Conservation (phyloP, 2,888 invertebrate species). For the Drosophila nigritarsus region DNA sequence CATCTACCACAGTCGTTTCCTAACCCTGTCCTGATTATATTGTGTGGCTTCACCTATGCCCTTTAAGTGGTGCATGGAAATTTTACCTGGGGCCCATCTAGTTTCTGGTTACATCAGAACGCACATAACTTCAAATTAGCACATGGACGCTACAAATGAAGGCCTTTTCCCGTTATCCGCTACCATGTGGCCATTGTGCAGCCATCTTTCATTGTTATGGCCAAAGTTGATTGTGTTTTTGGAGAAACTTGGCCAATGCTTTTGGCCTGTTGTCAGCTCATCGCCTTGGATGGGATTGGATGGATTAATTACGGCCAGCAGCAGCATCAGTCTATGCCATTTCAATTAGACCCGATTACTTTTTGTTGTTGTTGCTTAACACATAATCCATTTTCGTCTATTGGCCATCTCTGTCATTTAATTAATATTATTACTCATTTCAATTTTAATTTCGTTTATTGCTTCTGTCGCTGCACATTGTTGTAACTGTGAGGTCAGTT, state of each 20-base stretch:
- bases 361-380: background rate
- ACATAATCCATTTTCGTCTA: slow-evolving; percentile 10
- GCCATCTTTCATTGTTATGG: slow-evolving; percentile 53
- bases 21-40: background rate
- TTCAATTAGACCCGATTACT: slow-evolving; percentile 25
- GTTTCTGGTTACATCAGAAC: slow-evolving; percentile 65
- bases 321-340: slow-evolving; percentile 9
- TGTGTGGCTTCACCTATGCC: slow-evolving; percentile 36
- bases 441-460: slow-evolving; percentile 37
- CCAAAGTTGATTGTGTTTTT: slow-evolving; percentile 30
- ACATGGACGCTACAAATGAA: slow-evolving; percentile 39
- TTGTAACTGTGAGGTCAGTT: slow-evolving; percentile 35
- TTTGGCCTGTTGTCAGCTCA: slow-evolving; percentile 7
- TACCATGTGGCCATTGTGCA: slow-evolving; percentile 7
- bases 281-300: slow-evolving; percentile 1
- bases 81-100: slow-evolving; percentile 17
- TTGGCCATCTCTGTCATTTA: slow-evolving; percentile 4
- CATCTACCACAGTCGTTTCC: background rate
- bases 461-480: slow-evolving; percentile 18
- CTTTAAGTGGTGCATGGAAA: slow-evolving; percentile 41
- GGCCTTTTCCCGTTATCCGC: slow-evolving; percentile 18
- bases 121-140: slow-evolving; percentile 75
- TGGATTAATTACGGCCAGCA: slow-evolving; percentile 35
- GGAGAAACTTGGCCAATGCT: background rate
- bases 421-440: slow-evolving; percentile 2